phyloP scores from a whole-genome alignment of 2,797 vertebrate genomes.

The Catamblyrhynchus diadema region DNA sequence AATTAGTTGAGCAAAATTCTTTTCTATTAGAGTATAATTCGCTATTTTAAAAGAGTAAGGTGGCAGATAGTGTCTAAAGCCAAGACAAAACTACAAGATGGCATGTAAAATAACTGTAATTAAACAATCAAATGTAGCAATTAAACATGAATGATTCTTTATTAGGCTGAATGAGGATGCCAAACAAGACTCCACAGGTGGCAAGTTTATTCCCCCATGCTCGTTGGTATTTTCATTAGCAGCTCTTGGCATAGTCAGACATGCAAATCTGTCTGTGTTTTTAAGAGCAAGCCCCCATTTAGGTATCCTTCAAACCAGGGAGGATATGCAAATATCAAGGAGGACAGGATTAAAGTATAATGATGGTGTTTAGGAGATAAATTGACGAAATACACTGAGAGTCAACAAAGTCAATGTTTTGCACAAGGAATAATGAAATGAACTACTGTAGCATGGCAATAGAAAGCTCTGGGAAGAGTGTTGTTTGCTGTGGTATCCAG shows the following conservation, averaged over 20 bases:
- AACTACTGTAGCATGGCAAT: neutral
- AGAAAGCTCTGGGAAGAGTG: neutral
- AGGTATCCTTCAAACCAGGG: neutral
- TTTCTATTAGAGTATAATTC: slow-evolving; percentile 5
- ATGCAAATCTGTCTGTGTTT: neutral
- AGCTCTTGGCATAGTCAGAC: slow-evolving; percentile 12
- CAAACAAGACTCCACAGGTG: slow-evolving; percentile 61
- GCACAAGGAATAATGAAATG: neutral
- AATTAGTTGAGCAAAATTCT: slow-evolving; percentile 7
- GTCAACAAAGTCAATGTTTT: neutral
- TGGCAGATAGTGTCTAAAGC: slow-evolving; percentile 34
- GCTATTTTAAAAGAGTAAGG: neutral
- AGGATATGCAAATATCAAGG: neutral
- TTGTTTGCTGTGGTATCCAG: neutral
- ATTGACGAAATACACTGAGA: neutral
- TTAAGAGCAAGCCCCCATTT: neutral
- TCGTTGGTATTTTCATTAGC: slow-evolving; percentile 27
- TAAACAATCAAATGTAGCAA: slow-evolving; percentile 65
- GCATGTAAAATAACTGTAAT: slow-evolving; percentile 60
- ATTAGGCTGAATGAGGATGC: slow-evolving; percentile 58
- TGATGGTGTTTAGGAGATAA: neutral
- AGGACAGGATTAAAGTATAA: neutral
- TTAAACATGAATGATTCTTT: slow-evolving; percentile 64
- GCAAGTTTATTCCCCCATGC: slow-evolving; percentile 40
- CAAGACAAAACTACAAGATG: slow-evolving; percentile 44